Percentiles rank a stretch among this genome's conserved stretches.
Conservation (phyloP, 2,888 invertebrate genomes). For the Scaeva pyrastri region DNA sequence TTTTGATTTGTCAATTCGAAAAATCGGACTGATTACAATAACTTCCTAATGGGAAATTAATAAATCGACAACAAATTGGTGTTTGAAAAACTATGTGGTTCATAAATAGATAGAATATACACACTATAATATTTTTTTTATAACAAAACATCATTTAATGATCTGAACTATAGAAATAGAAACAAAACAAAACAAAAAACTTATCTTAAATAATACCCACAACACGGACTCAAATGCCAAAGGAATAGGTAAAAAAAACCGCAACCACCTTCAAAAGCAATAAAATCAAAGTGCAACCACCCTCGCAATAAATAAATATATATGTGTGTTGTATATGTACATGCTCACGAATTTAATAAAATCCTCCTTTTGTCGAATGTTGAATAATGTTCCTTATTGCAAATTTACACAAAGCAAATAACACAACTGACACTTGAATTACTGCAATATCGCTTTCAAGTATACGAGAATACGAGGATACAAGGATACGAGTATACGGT, state of each 20-base stretch:
- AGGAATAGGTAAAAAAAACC: constrained; percentile 17
- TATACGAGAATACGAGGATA: too few species aligned
- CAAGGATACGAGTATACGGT: constrained; percentile 47
- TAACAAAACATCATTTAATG: too few species aligned
- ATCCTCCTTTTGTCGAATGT: constrained; percentile 72
- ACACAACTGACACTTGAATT: constrained; percentile 83
- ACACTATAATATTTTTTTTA: too few species aligned
- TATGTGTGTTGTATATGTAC: constrained; percentile 16
- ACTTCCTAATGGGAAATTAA: too few species aligned
- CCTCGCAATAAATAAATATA: constrained; percentile 25
- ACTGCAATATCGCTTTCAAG: constrained; percentile 77
- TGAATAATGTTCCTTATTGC: constrained; percentile 80
- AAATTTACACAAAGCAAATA: constrained; percentile 83
- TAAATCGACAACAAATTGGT: too few species aligned
- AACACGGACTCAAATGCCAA: not conserved
- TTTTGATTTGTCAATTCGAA: too few species aligned
- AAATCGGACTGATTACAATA: too few species aligned
- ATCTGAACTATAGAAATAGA: not conserved
- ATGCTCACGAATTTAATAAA: constrained; percentile 58
- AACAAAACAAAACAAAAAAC: not conserved
- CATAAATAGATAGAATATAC: too few species aligned
- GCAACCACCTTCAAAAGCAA: constrained; percentile 45
- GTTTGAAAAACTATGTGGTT: too few species aligned
- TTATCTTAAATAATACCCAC: not conserved
- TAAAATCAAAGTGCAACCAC: constrained; percentile 46